Evolutionary conservation across 2,113 vertebrate species (phyloP), one percentile per base, ranked within the genome.

Genomic region (Pampusana beccarii): DNA sequence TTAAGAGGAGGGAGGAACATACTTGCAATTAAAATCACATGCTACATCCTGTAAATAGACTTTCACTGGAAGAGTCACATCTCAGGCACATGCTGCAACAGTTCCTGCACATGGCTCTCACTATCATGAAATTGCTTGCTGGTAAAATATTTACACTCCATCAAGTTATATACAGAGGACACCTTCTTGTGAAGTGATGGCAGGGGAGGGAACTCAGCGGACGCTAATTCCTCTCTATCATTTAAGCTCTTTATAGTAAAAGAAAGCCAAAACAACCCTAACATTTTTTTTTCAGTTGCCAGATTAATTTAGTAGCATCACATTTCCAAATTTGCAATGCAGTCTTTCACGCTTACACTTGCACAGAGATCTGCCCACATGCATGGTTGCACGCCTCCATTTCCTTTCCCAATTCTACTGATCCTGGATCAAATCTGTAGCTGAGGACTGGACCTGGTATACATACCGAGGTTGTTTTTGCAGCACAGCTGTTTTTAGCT

Each of bases 21-120:
- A 92, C 86, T 94, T 88, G 90, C 93, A 96, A 96, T 95, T 94
- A 94, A 94, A 97, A 95, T 96, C 95, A 88, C 88, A 88, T 96
- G 92, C 61, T 86, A 46, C 11, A 13, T 64, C 80, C 83, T 64
- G 75, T 90, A 95, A 96, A 95, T 93, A 96, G 80, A 88, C 65
- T 93, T 86, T 69, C 80, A 61, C 86, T 44, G 80, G 33, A 69
- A n/a, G 64, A 96, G 33, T 79, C 64, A 23, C 82, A 96, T 93
- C 85, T 83, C 69, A 48, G 72, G 72, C 93, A 96, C 94, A 78
- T 84, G 69, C 65, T 84, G 88, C 90, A 93, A 21, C 64, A 77
- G 75, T 10, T 83, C 74, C 60, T 94, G 81, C 93, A 77, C 90
- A 71, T 75, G 83, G 65, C 69, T 95, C 42, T 73, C 23, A 5